Evolutionary conservation across 2,113 vertebrate species (phyloP).

Genomic region (Larimichthys crocea): DNA sequence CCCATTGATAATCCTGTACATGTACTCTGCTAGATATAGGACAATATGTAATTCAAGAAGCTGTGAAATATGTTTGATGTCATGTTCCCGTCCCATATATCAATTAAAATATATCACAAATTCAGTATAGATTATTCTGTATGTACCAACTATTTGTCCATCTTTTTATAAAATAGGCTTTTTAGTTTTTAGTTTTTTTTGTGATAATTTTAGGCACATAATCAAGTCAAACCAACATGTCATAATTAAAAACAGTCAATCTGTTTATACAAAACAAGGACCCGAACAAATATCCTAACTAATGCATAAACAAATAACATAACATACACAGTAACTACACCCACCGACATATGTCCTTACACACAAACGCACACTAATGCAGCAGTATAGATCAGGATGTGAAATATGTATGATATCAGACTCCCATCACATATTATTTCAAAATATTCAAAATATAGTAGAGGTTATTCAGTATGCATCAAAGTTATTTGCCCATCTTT

Average conservation of each 20-base stretch:
- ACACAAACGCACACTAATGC: too few relatives aligned
- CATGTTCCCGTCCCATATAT: neutral
- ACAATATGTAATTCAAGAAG: neutral
- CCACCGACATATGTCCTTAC: too few relatives aligned
- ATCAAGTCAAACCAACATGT: too few relatives aligned
- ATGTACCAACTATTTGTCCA: neutral
- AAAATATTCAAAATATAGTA: neutral
- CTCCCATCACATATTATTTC: neutral
- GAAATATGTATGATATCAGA: neutral
- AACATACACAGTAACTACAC: too few relatives aligned
- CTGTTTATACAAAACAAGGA: too few relatives aligned
- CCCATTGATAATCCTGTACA: neutral
- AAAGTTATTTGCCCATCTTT: neutral
- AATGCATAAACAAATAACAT: too few relatives aligned
- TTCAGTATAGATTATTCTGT: neutral
- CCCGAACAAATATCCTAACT: too few relatives aligned
- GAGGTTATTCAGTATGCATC: neutral
- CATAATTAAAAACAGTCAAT: too few relatives aligned
- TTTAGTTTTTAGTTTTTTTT: too few relatives aligned
- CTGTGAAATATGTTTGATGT: neutral
- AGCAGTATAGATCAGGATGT: neutral
- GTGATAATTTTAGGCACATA: too few relatives aligned
- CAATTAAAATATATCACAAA: neutral
- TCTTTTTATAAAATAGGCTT: too few relatives aligned
- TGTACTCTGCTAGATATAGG: neutral